Conservation (phyloP, 2,113 vertebrate genomes). For the Aspiorhynchus laticeps region DNA sequence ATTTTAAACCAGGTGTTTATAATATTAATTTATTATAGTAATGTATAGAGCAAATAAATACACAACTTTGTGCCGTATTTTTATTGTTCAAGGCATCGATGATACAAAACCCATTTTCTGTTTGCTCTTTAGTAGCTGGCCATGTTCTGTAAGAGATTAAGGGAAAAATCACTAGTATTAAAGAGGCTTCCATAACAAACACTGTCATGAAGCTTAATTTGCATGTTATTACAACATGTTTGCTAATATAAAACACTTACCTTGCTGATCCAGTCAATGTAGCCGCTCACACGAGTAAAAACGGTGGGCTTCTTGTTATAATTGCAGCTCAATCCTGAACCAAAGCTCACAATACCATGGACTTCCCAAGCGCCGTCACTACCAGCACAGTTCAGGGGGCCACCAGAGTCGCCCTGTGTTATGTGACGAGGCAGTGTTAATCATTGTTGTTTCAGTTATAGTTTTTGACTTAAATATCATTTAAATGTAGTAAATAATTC, state of each 20-base stretch:
- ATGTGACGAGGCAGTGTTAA: not conserved
- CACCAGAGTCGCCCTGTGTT: slow-evolving; percentile 88
- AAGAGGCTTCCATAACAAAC: not conserved
- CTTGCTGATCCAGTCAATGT: slow-evolving; percentile 81
- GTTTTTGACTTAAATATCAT: not conserved
- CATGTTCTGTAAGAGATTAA: slow-evolving; percentile 48
- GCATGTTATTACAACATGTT: not conserved
- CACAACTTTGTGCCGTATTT: not conserved
- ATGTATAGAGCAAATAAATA: not conserved
- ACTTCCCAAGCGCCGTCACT: slow-evolving; percentile 77
- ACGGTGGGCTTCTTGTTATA: slow-evolving; percentile 81
- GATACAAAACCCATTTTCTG: slow-evolving; percentile 9
- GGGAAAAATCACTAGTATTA: not conserved
- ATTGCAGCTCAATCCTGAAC: slow-evolving; percentile 81
- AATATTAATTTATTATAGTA: not conserved
- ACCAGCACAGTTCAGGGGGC: slow-evolving; percentile 85
- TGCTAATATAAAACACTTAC: slow-evolving; percentile 70
- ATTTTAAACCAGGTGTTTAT: not conserved
- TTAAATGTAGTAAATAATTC: not conserved
- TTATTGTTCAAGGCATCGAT: slow-evolving; percentile 29
- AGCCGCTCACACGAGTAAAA: slow-evolving; percentile 86
- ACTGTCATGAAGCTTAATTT: not conserved
- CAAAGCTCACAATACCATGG: slow-evolving; percentile 89
- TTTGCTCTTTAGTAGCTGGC: slow-evolving; percentile 43
- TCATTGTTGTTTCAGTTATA: not conserved